These are phyloP conservation scores for Kuschelorhynchus macadamiae DNA, from an alignment of 2,888 invertebrate genomes.

Conservation along the genomic window DNA sequence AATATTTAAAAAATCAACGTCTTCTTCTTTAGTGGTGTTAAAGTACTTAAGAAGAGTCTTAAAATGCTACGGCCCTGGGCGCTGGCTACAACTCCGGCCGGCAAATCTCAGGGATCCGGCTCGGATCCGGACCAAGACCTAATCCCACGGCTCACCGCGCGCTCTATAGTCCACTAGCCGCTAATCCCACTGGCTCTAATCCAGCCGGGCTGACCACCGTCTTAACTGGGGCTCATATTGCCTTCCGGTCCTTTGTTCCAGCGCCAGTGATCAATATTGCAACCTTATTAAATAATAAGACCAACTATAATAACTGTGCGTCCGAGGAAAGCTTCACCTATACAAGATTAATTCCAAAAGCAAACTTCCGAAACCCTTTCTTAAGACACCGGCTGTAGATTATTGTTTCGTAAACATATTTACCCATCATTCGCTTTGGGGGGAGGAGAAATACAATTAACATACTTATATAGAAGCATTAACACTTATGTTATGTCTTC, in stretches of 20 bases:
- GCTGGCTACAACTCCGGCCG: slow-evolving; percentile 28
- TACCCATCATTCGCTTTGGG: too few species aligned
- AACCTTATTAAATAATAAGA: slow-evolving; percentile 69
- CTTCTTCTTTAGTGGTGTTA: too few species aligned
- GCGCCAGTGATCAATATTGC: slow-evolving; percentile 68
- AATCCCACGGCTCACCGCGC: slow-evolving; percentile 69
- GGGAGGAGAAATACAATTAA: too few species aligned
- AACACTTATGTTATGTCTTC: too few species aligned
- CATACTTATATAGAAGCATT: too few species aligned
- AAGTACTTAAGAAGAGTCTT: slow-evolving; percentile 7
- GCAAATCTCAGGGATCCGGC: slow-evolving; percentile 68
- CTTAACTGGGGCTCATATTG: slow-evolving; percentile 70
- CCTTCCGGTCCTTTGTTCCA: slow-evolving; percentile 69
- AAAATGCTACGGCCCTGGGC: slow-evolving; percentile 27
- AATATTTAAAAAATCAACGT: too few species aligned
- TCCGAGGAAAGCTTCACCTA: slow-evolving; percentile 44
- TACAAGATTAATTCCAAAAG: slow-evolving; percentile 45
- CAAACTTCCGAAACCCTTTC: slow-evolving; percentile 38
- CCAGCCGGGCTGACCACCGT: slow-evolving; percentile 70
- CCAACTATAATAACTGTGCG: slow-evolving; percentile 62
- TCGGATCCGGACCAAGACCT: slow-evolving; percentile 67
- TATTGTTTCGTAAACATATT: slow-evolving; percentile 22
- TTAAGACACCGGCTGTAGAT: slow-evolving; percentile 32
- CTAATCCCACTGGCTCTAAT: slow-evolving; percentile 70
- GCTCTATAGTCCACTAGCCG: slow-evolving; percentile 69